Conservation (phyloP, 2,888 invertebrate genomes). For the Aphodius granarius region DNA sequence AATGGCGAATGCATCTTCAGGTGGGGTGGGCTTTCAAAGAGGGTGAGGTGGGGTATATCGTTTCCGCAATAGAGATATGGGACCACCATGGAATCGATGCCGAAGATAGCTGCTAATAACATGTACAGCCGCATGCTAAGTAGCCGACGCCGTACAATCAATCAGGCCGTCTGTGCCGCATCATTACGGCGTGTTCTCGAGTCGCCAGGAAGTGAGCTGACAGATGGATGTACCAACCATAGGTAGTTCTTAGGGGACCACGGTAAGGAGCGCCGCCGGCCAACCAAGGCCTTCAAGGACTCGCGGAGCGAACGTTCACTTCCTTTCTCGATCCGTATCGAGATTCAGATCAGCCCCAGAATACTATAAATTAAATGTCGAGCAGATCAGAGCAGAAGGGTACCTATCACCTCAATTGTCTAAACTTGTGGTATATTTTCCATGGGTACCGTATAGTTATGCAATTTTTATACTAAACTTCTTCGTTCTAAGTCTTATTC, state of each 20-base stretch:
- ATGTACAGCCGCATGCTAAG: constrained; percentile 49
- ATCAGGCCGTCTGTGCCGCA: constrained; percentile 42
- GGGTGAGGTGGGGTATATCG: neutral
- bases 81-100: constrained; percentile 48
- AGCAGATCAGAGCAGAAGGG: neutral
- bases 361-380: neutral
- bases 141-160: constrained; percentile 47
- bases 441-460: no score
- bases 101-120: constrained; percentile 50
- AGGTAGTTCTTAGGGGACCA: neutral
- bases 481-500: no score
- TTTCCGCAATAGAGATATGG: constrained; percentile 34
- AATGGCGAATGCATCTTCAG: neutral
- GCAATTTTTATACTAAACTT: no score
- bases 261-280: neutral
- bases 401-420: no score
- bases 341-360: neutral
- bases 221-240: constrained; percentile 28
- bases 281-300: neutral
- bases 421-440: no score
- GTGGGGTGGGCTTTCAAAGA: neutral
- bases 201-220: constrained; percentile 36
- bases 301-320: neutral
- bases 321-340: neutral
- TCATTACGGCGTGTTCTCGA: constrained; percentile 36